A percentile compares a stretch with the other conserved stretches of the same genome.
Evolutionary conservation across 2,888 invertebrate genomes (phyloP).

Genomic region (Parapristionchus giblindavisi): DNA sequence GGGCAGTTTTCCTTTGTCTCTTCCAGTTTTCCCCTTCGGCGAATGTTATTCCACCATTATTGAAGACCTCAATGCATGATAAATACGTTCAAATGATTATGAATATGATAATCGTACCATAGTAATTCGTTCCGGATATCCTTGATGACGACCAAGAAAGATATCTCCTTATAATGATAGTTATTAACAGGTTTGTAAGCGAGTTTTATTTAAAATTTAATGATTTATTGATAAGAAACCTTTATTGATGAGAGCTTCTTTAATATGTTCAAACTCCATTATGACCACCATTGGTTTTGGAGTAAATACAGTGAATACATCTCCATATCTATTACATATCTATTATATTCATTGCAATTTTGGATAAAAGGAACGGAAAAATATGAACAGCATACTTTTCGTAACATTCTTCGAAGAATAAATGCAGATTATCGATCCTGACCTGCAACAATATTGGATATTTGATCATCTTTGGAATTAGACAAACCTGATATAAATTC

Average conservation of each 20-base stretch:
- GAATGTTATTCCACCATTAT: constrained; percentile 14
- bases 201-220: not conserved
- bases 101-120: too few species aligned
- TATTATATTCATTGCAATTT: not conserved
- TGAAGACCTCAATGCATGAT: too few species aligned
- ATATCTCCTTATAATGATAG: not conserved
- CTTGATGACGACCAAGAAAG: constrained; percentile 2
- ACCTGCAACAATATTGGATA: too few species aligned
- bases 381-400: not conserved
- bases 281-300: constrained; percentile 16
- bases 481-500: constrained; percentile 4
- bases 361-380: not conserved
- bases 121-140: constrained; percentile 1
- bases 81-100: too few species aligned
- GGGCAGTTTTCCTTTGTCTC: constrained; percentile 1
- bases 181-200: not conserved
- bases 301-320: constrained; percentile 7
- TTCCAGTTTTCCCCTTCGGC: constrained; percentile 5
- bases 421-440: not conserved
- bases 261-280: not conserved
- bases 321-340: not conserved
- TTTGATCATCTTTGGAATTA: not conserved
- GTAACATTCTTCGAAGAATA: constrained; percentile 20
- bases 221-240: not conserved
- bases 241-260: constrained; percentile 14